Conservation (phyloP, 2,888 invertebrate genomes). For the Tipula helvola region DNA sequence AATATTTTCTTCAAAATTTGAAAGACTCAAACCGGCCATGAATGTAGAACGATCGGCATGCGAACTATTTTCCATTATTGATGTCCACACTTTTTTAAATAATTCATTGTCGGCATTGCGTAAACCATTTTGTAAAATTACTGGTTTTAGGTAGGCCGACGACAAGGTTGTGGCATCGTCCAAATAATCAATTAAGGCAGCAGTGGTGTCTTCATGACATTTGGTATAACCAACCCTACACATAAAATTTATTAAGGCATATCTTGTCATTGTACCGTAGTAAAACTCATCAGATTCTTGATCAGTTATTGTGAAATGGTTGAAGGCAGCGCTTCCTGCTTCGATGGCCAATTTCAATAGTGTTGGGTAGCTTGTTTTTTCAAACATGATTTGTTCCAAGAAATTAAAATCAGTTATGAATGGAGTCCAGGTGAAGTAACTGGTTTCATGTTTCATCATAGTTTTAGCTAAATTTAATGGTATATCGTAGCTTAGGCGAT, state of each 20-base stretch:
- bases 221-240: background rate
- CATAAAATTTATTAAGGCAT: background rate
- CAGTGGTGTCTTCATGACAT: background rate
- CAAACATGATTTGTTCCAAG: background rate
- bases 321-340: background rate
- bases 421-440: background rate
- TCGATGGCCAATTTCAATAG: background rate
- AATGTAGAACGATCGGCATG: background rate
- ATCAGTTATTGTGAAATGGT: background rate
- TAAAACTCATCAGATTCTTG: background rate
- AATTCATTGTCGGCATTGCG: background rate
- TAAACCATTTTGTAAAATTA: background rate
- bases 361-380: background rate
- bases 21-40: background rate
- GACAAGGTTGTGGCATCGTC: background rate
- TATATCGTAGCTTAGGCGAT: slow-evolving; percentile 28
- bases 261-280: background rate
- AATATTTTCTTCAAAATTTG: background rate
- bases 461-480: slow-evolving; percentile 39
- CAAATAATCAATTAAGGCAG: background rate
- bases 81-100: background rate
- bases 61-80: background rate
- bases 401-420: background rate
- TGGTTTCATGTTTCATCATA: background rate
- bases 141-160: background rate